phyloP scores from a whole-genome alignment of 1,140 invertebrate species.

The Pseudoatta argentina region DNA sequence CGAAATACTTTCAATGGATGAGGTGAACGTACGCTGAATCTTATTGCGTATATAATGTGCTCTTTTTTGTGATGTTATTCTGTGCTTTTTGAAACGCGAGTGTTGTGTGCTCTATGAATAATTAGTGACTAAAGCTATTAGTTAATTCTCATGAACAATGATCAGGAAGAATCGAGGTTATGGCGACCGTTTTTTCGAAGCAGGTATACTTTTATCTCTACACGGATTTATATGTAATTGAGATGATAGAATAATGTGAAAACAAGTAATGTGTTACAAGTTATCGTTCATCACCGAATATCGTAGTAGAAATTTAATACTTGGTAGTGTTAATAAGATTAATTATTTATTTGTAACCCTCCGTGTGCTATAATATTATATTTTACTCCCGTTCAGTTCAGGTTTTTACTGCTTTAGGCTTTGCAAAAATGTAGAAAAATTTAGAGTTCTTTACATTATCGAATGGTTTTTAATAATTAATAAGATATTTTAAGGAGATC shows the following conservation, averaged over 20 bases:
- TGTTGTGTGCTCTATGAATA: background rate
- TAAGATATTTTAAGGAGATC: no score
- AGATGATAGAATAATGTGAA: background rate
- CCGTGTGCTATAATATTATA: no score
- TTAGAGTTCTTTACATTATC: no score
- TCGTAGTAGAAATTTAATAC: background rate
- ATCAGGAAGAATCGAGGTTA: background rate
- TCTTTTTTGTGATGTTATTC: background rate
- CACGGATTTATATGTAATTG: background rate
- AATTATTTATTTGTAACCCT: no score
- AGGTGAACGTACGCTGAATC: background rate
- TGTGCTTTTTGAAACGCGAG: background rate
- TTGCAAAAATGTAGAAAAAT: no score
- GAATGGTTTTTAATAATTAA: no score
- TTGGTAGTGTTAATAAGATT: no score
- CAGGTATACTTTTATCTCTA: background rate
- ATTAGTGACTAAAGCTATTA: background rate
- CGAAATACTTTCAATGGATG: background rate
- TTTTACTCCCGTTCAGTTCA: no score
- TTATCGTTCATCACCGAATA: background rate
- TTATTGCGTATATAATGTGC: background rate
- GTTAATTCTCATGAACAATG: background rate
- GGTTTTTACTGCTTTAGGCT: no score
- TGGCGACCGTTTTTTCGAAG: background rate
- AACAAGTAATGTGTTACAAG: background rate